A percentile compares a stretch with the other conserved stretches of the same genome.
phyloP scores from a whole-genome alignment of 2,888 invertebrate genomes.

The Adineta ricciae region DNA sequence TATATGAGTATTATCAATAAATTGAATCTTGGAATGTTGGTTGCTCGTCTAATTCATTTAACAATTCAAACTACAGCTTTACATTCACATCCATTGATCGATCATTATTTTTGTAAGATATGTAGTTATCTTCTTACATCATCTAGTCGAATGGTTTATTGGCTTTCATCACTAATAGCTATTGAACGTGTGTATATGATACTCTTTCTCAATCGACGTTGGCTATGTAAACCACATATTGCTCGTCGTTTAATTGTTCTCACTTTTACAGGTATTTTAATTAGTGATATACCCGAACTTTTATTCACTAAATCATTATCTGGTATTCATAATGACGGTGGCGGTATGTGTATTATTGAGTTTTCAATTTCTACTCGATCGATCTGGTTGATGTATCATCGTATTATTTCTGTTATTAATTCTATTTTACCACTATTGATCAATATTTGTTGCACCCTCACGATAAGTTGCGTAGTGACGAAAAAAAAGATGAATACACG shows the following conservation, averaged over 20 bases:
- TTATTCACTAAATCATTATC: neutral
- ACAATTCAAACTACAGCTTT: neutral
- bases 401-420: neutral
- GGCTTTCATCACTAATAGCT: neutral
- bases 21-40: neutral
- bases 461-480: neutral
- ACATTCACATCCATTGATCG: neutral
- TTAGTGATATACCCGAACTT: neutral
- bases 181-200: slow-evolving; percentile 14
- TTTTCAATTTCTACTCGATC: neutral
- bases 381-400: neutral
- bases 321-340: neutral
- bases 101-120: neutral
- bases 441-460: neutral
- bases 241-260: neutral
- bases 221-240: neutral
- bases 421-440: neutral
- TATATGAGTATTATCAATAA: neutral
- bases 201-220: neutral
- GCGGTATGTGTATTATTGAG: neutral
- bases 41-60: neutral
- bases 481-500: neutral
- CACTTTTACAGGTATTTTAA: neutral
- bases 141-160: neutral
- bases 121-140: neutral